phyloP scores from a whole-genome alignment of 2,797 vertebrate species.

The Esox masquinongy region DNA sequence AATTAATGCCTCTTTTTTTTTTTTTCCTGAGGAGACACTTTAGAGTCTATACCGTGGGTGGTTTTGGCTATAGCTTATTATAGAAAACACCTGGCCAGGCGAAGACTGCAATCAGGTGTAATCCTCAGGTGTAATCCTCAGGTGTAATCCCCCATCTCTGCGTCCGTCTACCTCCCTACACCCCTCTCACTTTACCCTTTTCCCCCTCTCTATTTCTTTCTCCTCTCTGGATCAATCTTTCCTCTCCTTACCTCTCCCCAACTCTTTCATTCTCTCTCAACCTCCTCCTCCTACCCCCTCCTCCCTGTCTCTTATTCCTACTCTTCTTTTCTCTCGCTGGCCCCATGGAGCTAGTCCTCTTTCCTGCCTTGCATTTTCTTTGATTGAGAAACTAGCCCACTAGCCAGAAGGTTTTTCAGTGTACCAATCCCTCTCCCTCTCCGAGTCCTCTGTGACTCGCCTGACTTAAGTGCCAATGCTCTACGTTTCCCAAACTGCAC shows the following conservation, averaged over 20 bases:
- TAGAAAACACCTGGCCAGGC: not conserved
- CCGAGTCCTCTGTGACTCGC: conserved; percentile 38
- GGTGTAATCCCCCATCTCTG: not conserved
- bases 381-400: conserved; percentile 49
- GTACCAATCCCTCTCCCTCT: conserved; percentile 1
- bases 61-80: not conserved
- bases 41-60: not conserved
- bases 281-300: not conserved
- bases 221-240: too few species aligned
- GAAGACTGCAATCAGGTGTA: too few species aligned
- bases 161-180: not conserved
- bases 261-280: not conserved
- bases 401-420: conserved; percentile 26
- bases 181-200: not conserved
- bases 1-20: conserved; percentile 41
- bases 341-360: conserved; percentile 1
- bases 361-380: conserved; percentile 36
- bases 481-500: not conserved
- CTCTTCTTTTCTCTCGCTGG: conserved; percentile 18
- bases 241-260: too few species aligned
- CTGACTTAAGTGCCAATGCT: conserved; percentile 48
- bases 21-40: not conserved
- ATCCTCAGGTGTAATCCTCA: too few species aligned
- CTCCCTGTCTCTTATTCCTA: conserved; percentile 23
- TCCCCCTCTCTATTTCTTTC: not conserved